phyloP scores from a whole-genome alignment of 2,888 invertebrate species.

The Trachelus troglodyta region DNA sequence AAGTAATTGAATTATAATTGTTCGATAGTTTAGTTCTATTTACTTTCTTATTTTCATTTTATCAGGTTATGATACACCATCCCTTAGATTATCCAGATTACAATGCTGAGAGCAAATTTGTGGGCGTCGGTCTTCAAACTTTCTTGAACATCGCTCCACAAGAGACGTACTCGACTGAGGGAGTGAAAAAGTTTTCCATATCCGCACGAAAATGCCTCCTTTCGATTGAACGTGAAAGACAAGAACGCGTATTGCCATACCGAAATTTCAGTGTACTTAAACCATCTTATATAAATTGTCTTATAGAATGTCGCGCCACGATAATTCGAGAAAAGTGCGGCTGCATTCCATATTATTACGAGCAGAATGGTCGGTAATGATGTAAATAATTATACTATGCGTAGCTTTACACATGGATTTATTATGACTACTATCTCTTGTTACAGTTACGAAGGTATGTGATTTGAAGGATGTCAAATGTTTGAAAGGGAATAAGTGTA shows the following conservation, averaged over 20 bases:
- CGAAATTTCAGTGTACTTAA: conserved; percentile 57
- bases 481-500: conserved; percentile 63
- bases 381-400: conserved; percentile 39
- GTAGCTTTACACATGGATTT: conserved; percentile 38
- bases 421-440: conserved; percentile 1
- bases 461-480: conserved; percentile 69
- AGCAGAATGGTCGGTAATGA: conserved; percentile 62
- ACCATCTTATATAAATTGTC: conserved; percentile 77
- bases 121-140: conserved; percentile 70
- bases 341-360: conserved; percentile 73
- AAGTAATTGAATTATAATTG: conserved; percentile 61
- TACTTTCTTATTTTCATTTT: conserved; percentile 3
- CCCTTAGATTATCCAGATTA: conserved; percentile 75
- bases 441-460: conserved; percentile 61
- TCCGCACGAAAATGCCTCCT: conserved; percentile 72
- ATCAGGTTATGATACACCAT: conserved; percentile 64
- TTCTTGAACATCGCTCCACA: conserved; percentile 75
- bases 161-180: conserved; percentile 72
- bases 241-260: not conserved
- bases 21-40: not conserved
- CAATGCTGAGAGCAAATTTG: conserved; percentile 72
- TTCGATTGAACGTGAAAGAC: conserved; percentile 66
- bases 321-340: conserved; percentile 68
- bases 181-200: conserved; percentile 68
- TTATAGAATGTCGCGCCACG: conserved; percentile 70